phyloP scores from a whole-genome alignment of 2,113 vertebrate species.

The Channa argus region DNA sequence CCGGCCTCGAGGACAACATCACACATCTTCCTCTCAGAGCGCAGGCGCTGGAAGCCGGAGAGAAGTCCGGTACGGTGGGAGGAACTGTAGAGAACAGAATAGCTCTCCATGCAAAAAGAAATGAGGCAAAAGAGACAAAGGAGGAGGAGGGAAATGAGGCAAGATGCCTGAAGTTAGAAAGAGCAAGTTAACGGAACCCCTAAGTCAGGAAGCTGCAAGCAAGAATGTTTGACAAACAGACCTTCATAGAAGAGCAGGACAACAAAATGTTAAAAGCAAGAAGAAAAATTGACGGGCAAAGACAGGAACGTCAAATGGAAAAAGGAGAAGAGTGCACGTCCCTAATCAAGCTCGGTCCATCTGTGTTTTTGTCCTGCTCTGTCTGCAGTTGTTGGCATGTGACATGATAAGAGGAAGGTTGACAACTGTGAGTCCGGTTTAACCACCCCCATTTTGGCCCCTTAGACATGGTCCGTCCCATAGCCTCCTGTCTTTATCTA shows the following conservation, averaged over 20 bases:
- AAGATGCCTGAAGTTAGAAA: neutral
- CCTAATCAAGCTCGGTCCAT: conserved; percentile 35
- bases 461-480: conserved; percentile 5
- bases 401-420: conserved; percentile 61
- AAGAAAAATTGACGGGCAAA: neutral
- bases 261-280: neutral
- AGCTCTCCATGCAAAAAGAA: conserved; percentile 81
- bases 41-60: conserved; percentile 88
- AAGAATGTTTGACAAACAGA: neutral
- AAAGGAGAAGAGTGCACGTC: conserved; percentile 10
- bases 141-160: neutral
- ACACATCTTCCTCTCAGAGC: conserved; percentile 88
- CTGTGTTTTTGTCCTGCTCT: conserved; percentile 52
- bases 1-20: conserved; percentile 91
- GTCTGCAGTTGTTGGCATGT: conserved; percentile 55
- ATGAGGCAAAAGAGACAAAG: neutral
- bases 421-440: conserved; percentile 27
- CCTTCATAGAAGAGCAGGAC: neutral
- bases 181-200: neutral
- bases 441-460: neutral
- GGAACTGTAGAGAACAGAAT: conserved; percentile 92
- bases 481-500: conserved; percentile 38
- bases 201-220: too few species aligned
- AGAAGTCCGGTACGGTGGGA: conserved; percentile 86
- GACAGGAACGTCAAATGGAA: neutral